Base-by-base conservation (phyloP, 2,888 invertebrate species). In the Andrena bicolor region DNA sequence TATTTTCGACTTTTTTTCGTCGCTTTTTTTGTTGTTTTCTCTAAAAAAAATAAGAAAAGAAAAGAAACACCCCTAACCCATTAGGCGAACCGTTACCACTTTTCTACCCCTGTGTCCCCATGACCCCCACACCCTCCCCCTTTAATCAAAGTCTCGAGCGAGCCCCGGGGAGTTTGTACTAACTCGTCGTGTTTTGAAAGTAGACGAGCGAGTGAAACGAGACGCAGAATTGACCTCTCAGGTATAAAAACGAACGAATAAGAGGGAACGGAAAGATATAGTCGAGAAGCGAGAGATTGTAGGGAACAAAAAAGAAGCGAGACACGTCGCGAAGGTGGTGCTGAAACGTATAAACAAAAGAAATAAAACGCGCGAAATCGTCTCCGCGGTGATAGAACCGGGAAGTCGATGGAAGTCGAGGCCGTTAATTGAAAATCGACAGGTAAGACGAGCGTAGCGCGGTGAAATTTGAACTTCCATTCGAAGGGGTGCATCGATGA, bases 201-300 rank as follows among this genome's bases (percentile, higher is more conserved):
- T 88, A 88, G 88, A 83, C 83, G 87, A 88, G 88, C 88, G 88
- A 88, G 88, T 88, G 86, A 88, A 88, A 88, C 88, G 88, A 88
- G 84, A 71, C 58, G 28, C 58, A 69, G 23, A 74, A 61, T 41
- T 49, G 56, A 64, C 16, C 66, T 41, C 71, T 76, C 63, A n/a
- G 61, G 64, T 76, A 41, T 61, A 41, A 41, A 41, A 23, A 76
- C n/a, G 4, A 28, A 69, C 8, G 30, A 13, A 60, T 7, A 10
- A n/a, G 16, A 26, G 35, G 49, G 16, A 49, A 41, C 60, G n/a
- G 32, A 23, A 58, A 60, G 5, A 20, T 1, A 20, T 1, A 26
- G 49, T 2, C 23, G 60, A 28, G 30, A 28, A 49, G 30, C 26
- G 26, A 53, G 26, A 65, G 49, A 53, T 23, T 23, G 68, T 48